Evolutionary conservation across 2,888 invertebrate genomes (phyloP), one percentile per base, ranked within the genome.

Genomic region (Perithous albicinctus): DNA sequence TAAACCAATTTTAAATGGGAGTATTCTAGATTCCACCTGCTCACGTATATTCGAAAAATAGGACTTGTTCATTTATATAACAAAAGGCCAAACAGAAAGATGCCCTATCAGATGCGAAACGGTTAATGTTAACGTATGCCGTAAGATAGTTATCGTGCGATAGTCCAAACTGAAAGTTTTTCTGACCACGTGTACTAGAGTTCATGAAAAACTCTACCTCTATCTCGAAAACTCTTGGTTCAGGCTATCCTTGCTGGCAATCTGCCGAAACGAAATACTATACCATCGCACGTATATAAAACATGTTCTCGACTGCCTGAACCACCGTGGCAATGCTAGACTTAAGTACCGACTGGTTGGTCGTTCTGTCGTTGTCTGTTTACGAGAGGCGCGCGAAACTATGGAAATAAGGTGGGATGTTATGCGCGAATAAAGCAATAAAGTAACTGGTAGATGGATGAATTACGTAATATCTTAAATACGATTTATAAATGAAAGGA

Each of bases 211-310:
- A 64, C 64, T 64, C 15, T 18, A 64, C 38, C 41, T 64, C 4
- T 18, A 41, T 15, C 35, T 38, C 35, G 20, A 64, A 20, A 64
- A 18, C 20, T 66, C 43, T 43, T 20, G 66, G 43, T 20, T 66
- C 18, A 41, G 43, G 20, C 66, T 66, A 23, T 66, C 41, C 41
- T 4, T 66, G 41, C 12, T 66, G 43, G 23, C 66, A 66, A 66
- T 23, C 12, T 66, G 38, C 10, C 7, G 6, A 41, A 23, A 7
- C 64, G 41, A 18, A 10, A 6, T 10, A 12, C 46, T n/a, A 56
- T 29, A n/a, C 56, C 12, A 56, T n/a, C 4, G 26, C 26, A 23
- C 29, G n/a, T 29, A n/a, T 29, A 12, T n/a, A 6, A 26, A 29
- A 26, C 56, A 26, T 56, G 15, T 29, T 23, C n/a, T 56, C 29